Percentiles rank a stretch among this genome's conserved stretches.
phyloP scores from a whole-genome alignment of 2,113 vertebrate genomes.

The Chionomys nivalis region DNA sequence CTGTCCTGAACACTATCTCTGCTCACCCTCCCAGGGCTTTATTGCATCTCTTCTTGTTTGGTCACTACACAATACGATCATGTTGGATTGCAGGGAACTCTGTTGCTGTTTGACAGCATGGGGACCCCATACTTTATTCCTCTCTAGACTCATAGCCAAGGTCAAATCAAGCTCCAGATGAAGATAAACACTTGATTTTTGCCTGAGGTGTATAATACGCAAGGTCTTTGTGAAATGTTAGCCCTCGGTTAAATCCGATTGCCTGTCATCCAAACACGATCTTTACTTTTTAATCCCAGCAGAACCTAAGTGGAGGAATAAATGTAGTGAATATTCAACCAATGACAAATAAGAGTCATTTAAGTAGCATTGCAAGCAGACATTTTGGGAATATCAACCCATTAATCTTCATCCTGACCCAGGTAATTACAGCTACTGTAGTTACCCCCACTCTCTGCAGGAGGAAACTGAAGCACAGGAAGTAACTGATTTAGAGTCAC shows the following conservation, averaged over 20 bases:
- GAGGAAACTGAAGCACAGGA: not conserved
- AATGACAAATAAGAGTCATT: not conserved
- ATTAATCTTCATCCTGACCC: not conserved
- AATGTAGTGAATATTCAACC: not conserved
- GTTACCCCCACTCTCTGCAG: not conserved
- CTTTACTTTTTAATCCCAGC: not conserved
- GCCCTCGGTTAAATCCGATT: not conserved
- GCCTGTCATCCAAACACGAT: not conserved
- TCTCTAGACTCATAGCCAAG: no score
- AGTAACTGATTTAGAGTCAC: not conserved
- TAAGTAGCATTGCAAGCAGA: not conserved
- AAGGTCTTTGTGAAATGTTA: not conserved
- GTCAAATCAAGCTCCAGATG: not conserved
- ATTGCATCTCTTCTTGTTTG: not conserved
- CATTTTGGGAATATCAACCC: not conserved
- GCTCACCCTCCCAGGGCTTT: not conserved
- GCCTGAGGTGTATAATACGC: not conserved
- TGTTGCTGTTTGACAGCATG: not conserved
- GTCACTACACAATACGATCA: not conserved
- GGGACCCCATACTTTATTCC: not conserved
- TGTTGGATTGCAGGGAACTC: not conserved
- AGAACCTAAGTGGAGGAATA: not conserved
- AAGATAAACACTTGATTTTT: constrained; percentile 12
- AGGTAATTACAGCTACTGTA: no score
- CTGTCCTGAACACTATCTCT: not conserved